phyloP scores from a whole-genome alignment of 2,888 invertebrate species.

The Lypha dubia region DNA sequence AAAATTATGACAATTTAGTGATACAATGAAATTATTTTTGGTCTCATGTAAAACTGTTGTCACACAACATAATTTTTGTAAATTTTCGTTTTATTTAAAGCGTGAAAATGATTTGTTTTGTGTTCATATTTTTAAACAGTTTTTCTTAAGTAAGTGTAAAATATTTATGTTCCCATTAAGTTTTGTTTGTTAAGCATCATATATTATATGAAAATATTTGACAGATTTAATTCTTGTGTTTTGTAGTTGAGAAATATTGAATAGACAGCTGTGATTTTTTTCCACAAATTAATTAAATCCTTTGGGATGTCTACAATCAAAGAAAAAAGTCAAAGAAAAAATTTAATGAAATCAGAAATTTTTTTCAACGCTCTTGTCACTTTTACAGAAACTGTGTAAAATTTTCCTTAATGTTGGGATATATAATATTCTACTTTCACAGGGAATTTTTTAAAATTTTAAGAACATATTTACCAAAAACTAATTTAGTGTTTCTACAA shows the following conservation, averaged over 20 bases:
- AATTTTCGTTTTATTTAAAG: constrained; percentile 65
- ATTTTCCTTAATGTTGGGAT: too few relatives aligned
- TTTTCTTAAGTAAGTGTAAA: constrained; percentile 70
- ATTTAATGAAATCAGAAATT: too few relatives aligned
- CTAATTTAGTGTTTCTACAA: too few relatives aligned
- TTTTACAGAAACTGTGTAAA: too few relatives aligned
- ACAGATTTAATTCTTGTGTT: constrained; percentile 40
- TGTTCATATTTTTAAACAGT: constrained; percentile 37
- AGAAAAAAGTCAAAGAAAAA: too few relatives aligned
- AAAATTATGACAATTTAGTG: constrained; percentile 71
- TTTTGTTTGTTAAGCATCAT: constrained; percentile 46
- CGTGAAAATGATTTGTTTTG: constrained; percentile 71
- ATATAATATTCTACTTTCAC: too few relatives aligned
- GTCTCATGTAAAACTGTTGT: constrained; percentile 48
- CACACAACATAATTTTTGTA: constrained; percentile 51
- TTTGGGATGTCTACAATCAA: constrained; percentile 27
- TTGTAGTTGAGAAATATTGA: constrained; percentile 36
- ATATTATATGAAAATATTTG: constrained; percentile 45
- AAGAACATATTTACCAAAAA: too few relatives aligned
- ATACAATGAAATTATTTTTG: constrained; percentile 65
- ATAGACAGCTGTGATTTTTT: constrained; percentile 50
- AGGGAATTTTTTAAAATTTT: too few relatives aligned
- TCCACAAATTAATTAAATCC: constrained; percentile 41
- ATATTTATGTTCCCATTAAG: constrained; percentile 63
- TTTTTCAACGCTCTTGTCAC: too few relatives aligned